phyloP scores from a whole-genome alignment of 2,888 invertebrate genomes.

The Orchesellides sinensis region DNA sequence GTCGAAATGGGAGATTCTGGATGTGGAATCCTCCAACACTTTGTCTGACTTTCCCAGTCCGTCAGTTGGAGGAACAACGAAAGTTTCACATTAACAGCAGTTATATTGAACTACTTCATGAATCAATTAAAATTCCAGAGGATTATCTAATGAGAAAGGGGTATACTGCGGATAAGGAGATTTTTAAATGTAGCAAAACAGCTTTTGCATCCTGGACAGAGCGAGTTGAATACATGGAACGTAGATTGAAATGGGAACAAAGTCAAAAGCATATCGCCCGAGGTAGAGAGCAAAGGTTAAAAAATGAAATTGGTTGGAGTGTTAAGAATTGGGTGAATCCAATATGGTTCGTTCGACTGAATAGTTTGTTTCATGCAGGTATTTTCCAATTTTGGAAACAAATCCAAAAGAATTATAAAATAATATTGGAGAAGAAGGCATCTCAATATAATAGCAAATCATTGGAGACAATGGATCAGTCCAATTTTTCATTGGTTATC shows the following conservation, averaged over 20 bases:
- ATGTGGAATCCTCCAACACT: neutral
- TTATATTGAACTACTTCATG: neutral
- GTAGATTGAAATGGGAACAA: neutral
- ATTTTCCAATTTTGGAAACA: neutral
- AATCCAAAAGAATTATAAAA: neutral
- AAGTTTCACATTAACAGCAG: neutral
- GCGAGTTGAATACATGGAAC: neutral
- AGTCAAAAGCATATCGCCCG: neutral
- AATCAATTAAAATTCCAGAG: neutral
- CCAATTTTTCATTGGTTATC: neutral
- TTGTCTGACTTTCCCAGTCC: neutral
- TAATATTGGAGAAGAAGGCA: neutral
- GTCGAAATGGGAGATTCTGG: neutral
- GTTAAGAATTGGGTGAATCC: neutral
- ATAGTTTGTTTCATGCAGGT: neutral
- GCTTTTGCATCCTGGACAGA: neutral
- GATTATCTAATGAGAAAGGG: neutral
- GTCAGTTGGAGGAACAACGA: too few species aligned
- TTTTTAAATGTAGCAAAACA: neutral
- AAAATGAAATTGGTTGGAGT: neutral
- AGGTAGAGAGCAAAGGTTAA: neutral
- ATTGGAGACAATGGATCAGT: neutral
- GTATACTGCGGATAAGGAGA: neutral
- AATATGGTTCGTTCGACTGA: neutral
- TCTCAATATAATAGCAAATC: neutral